Conservation (phyloP, 2,113 vertebrate species). For the Perca fluviatilis region DNA sequence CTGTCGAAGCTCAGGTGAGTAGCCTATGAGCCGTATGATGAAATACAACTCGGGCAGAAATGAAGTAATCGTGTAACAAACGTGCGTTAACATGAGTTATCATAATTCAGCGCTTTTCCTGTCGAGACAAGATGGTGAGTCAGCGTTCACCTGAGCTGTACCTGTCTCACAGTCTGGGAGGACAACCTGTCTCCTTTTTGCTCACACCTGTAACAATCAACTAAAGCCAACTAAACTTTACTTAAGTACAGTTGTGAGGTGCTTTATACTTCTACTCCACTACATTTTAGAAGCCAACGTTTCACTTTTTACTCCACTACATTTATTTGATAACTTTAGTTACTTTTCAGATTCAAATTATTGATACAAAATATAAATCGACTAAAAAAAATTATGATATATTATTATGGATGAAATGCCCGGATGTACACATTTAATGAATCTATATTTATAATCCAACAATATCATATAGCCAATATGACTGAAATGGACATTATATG, state of each 20-base stretch:
- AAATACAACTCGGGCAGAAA: not conserved
- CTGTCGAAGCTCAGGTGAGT: conserved; percentile 19
- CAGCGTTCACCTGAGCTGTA: conserved; percentile 32
- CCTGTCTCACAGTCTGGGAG: conserved; percentile 15
- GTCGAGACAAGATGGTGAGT: conserved; percentile 35
- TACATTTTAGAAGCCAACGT: too few relatives aligned
- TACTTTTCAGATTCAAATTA: not conserved
- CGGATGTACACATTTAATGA: too few relatives aligned
- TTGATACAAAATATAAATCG: too few relatives aligned
- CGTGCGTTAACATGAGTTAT: not conserved
- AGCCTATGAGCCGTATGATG: not conserved
- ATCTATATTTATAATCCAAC: too few relatives aligned
- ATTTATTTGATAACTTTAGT: not conserved
- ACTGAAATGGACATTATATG: too few relatives aligned
- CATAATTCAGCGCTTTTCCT: not conserved
- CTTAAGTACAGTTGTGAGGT: too few relatives aligned
- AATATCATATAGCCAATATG: too few relatives aligned
- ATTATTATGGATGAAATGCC: too few relatives aligned
- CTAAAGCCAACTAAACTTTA: not conserved
- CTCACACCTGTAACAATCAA: not conserved
- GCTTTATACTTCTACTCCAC: not conserved
- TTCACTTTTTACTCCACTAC: not conserved
- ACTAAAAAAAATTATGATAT: too few relatives aligned
- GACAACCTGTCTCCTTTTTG: not conserved
- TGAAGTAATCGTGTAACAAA: not conserved